A percentile compares a stretch with the other conserved stretches of the same genome.
Conservation (phyloP, 2,113 vertebrate species). For the Charadrius vociferus region DNA sequence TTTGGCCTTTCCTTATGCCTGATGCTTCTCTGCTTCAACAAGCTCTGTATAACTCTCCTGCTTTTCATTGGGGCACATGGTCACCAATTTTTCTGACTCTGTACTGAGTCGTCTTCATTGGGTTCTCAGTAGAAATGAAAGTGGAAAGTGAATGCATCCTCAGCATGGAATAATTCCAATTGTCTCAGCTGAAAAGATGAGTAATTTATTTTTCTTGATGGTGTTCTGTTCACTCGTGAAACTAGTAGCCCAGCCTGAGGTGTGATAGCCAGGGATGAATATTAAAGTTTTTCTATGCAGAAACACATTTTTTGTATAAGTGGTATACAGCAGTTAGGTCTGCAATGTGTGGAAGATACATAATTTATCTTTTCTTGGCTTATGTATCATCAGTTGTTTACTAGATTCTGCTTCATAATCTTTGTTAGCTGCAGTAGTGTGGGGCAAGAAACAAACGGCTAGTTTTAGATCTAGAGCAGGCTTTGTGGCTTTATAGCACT, state of each 20-base stretch:
- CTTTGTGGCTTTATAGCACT: neutral
- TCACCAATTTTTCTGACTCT: neutral
- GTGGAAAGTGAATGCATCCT: neutral
- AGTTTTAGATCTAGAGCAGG: neutral
- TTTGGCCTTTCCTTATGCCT: neutral
- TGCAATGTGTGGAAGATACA: neutral
- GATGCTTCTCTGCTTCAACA: neutral
- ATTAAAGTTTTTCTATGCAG: neutral
- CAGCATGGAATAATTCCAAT: neutral
- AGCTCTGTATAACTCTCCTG: neutral
- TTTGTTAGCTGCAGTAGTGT: neutral
- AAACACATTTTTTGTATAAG: neutral
- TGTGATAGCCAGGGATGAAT: neutral
- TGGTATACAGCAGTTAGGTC: neutral
- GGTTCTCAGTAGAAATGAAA: neutral
- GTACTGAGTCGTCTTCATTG: neutral
- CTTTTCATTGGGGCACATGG: neutral
- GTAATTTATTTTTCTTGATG: neutral
- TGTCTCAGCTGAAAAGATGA: neutral
- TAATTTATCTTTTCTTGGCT: neutral
- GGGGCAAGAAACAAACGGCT: neutral
- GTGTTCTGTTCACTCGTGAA: neutral
- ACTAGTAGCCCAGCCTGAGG: neutral
- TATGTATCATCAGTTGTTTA: neutral
- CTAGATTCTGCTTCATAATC: neutral